These are phyloP conservation scores for Sarcophaga peregrina DNA, from an alignment of 1,140 invertebrate species.

Conservation along the genomic window DNA sequence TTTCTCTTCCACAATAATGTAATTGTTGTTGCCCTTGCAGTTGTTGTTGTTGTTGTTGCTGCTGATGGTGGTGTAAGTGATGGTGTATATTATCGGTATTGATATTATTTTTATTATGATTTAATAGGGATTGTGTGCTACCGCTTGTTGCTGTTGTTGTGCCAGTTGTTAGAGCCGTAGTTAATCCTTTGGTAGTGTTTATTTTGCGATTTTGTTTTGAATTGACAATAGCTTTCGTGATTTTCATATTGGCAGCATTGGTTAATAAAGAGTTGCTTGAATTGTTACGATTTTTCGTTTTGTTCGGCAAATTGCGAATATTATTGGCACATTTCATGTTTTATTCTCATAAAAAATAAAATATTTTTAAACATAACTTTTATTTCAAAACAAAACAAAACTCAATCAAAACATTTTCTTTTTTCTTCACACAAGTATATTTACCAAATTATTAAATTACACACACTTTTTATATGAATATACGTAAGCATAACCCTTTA, in stretches of 20 bases:
- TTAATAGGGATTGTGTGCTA: background rate
- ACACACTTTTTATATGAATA: background rate
- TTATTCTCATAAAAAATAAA: background rate
- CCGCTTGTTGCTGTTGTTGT: background rate
- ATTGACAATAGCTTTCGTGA: constrained; percentile 55
- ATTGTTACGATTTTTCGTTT: constrained; percentile 19
- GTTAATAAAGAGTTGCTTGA: constrained; percentile 48
- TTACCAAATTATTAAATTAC: too few species aligned
- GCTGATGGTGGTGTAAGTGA: background rate
- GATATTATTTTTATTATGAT: too few species aligned
- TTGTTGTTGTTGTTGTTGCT: background rate
- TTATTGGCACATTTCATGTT: constrained; percentile 34
- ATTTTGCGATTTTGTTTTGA: constrained; percentile 49
- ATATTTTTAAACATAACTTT: background rate
- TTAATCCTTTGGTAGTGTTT: constrained; percentile 45
- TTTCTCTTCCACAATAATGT: constrained; percentile 1
- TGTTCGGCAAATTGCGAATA: background rate
- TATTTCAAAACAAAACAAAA: background rate
- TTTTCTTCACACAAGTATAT: background rate
- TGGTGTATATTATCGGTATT: background rate
- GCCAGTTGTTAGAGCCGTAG: background rate
- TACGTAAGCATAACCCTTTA: background rate
- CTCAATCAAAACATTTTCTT: constrained; percentile 23
- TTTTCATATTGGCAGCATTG: constrained; percentile 62
- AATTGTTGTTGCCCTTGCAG: background rate